Percentiles rank a stretch among this genome's conserved stretches.
Conservation (phyloP, 2,888 invertebrate species). For the Lepidocyrtinus sp. region DNA sequence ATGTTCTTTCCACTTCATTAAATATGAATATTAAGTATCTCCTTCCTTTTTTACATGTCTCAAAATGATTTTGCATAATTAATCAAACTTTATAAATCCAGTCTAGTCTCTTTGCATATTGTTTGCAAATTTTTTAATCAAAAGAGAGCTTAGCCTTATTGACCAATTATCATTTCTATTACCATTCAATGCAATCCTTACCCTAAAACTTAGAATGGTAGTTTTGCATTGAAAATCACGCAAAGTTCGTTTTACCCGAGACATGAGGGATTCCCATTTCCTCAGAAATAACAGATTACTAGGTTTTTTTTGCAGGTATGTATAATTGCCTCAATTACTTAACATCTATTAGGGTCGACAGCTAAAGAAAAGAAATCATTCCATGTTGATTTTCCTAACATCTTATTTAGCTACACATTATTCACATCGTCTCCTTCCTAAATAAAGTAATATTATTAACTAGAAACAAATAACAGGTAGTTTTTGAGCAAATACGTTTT, state of each 20-base stretch:
- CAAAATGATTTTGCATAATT: too few relatives aligned
- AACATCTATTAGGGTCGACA: constrained; percentile 53
- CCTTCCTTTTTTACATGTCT: too few relatives aligned
- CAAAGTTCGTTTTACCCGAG: too few relatives aligned
- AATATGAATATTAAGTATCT: too few relatives aligned
- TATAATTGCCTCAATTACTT: constrained; percentile 59
- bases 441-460: constrained; percentile 47
- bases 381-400: constrained; percentile 37
- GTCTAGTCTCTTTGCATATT: too few relatives aligned
- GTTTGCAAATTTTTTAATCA: too few relatives aligned
- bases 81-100: too few relatives aligned
- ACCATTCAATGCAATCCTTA: too few relatives aligned
- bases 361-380: constrained; percentile 34
- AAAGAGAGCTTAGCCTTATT: too few relatives aligned
- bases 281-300: neutral
- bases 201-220: neutral
- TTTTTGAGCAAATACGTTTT: constrained; percentile 52
- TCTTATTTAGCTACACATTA: constrained; percentile 39
- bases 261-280: neutral
- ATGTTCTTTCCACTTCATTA: too few relatives aligned
- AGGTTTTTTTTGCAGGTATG: neutral
- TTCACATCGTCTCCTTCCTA: neutral
- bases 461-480: constrained; percentile 59
- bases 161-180: too few relatives aligned
- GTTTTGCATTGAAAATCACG: constrained; percentile 13